Conservation (phyloP, 2,113 vertebrate genomes). For the Rhynchopsitta pachyrhyncha region DNA sequence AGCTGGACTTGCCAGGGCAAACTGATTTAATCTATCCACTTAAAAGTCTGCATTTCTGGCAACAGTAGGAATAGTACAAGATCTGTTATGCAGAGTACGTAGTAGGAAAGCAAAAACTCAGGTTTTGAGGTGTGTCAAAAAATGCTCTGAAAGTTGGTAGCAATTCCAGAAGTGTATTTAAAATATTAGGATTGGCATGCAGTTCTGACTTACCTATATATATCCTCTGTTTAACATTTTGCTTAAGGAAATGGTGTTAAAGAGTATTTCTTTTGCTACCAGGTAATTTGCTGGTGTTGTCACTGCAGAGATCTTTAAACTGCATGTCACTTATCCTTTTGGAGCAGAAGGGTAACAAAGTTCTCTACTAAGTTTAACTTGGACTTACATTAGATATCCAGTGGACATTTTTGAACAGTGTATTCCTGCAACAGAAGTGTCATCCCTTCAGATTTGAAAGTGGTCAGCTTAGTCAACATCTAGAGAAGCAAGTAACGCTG, state of each 20-base stretch:
- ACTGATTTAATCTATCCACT: not conserved
- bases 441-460: not conserved
- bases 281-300: not conserved
- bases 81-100: not conserved
- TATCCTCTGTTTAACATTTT: not conserved
- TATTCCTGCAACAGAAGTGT: not conserved
- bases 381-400: not conserved
- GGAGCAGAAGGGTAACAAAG: not conserved
- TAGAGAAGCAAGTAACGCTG: not conserved
- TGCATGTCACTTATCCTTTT: not conserved
- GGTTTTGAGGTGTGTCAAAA: not conserved
- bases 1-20: not conserved
- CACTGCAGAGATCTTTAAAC: not conserved
- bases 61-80: not conserved
- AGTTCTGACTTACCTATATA: not conserved
- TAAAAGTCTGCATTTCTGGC: not conserved
- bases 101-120: not conserved
- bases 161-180: not conserved
- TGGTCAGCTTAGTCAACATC: not conserved
- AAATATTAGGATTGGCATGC: not conserved
- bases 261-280: not conserved
- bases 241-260: not conserved
- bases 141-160: not conserved
- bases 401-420: not conserved
- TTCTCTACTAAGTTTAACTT: not conserved